Evolutionary conservation across 1,140 invertebrate genomes (phyloP).

Genomic region (Eubasilissa regina): DNA sequence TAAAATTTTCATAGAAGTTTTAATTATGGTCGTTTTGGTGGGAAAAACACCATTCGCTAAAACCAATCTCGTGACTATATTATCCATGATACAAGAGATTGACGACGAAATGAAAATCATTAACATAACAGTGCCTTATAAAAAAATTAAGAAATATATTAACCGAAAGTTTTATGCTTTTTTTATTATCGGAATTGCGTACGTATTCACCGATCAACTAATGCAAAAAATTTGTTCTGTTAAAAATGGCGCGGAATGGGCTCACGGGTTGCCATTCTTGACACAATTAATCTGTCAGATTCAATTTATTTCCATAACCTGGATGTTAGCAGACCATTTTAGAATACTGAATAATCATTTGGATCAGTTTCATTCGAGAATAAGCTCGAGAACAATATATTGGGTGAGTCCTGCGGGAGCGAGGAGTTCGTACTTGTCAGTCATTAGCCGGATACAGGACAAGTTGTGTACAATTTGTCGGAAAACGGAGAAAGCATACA

Average conservation of each 20-base stretch:
- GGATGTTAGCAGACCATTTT: constrained; percentile 39
- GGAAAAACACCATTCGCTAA: constrained; percentile 46
- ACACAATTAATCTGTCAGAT: constrained; percentile 41
- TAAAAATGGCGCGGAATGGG: background rate
- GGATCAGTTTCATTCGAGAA: constrained; percentile 17
- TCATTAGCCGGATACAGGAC: constrained; percentile 49
- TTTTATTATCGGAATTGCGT: constrained; percentile 3
- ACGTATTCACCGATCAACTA: constrained; percentile 3
- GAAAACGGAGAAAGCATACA: constrained; percentile 34
- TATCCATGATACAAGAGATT: constrained; percentile 40
- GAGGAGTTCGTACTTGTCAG: constrained; percentile 34
- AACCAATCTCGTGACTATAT: constrained; percentile 14
- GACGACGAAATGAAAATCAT: constrained; percentile 49
- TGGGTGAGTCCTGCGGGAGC: constrained; percentile 49
- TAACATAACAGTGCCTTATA: constrained; percentile 31
- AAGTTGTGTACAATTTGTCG: constrained; percentile 43
- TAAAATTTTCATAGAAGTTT: constrained; percentile 24
- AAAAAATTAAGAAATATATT: constrained; percentile 40
- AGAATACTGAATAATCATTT: constrained; percentile 47
- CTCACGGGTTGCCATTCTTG: constrained; percentile 1
- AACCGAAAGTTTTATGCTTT: constrained; percentile 26
- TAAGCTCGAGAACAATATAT: constrained; percentile 1
- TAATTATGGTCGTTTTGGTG: constrained; percentile 45
- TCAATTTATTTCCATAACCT: constrained; percentile 41
- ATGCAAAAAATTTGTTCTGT: background rate